Evolutionary conservation across 2,888 invertebrate genomes (phyloP).

Genomic region (Anodontia alba): DNA sequence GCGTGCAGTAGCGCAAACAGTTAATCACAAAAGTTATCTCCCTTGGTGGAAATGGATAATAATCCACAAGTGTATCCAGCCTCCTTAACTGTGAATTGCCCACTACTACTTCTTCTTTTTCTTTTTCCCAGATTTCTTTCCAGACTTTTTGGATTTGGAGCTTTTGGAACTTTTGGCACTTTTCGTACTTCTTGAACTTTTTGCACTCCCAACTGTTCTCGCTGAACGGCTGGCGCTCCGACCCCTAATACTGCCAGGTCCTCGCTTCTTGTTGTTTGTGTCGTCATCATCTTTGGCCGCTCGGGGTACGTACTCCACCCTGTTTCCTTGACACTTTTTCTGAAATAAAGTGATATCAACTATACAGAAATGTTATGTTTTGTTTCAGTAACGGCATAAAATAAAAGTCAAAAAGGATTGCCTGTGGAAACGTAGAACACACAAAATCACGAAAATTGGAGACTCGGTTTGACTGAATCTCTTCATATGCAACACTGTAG

Average conservation of each 20-base stretch:
- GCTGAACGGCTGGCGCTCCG: conserved; percentile 47
- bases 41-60: too few species aligned
- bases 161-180: conserved; percentile 57
- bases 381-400: too few species aligned
- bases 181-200: conserved; percentile 51
- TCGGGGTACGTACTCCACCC: conserved; percentile 78
- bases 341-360: conserved; percentile 56
- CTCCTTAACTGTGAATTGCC: too few species aligned
- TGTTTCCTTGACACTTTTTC: conserved; percentile 80
- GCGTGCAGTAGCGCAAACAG: too few species aligned
- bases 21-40: too few species aligned
- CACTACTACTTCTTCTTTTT: conserved; percentile 67
- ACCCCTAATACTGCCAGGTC: conserved; percentile 40
- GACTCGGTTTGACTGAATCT: too few species aligned
- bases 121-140: conserved; percentile 66
- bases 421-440: too few species aligned
- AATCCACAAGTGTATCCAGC: too few species aligned
- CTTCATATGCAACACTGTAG: too few species aligned
- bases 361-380: not conserved
- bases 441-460: not conserved
- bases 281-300: conserved; percentile 66
- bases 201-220: conserved; percentile 36
- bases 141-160: conserved; percentile 62
- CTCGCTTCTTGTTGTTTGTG: conserved; percentile 55
- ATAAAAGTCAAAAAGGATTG: too few species aligned